Evolutionary conservation across 2,797 vertebrate genomes (phyloP).

Genomic region (Acanthurus leucopareius): DNA sequence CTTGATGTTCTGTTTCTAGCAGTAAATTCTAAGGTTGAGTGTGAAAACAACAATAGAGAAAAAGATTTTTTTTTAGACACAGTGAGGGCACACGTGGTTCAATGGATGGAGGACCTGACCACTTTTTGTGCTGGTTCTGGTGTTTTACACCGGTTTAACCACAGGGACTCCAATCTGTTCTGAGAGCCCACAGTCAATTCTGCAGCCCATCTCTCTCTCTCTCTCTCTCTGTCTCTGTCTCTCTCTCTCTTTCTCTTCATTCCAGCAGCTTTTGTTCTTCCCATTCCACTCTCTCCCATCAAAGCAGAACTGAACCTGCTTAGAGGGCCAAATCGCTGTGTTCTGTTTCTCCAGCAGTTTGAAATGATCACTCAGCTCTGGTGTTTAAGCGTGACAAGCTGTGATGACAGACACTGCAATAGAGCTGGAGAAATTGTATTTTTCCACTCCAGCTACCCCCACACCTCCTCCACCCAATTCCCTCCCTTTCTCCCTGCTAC

Average conservation of each 20-base stretch:
- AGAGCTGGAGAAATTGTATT: slow-evolving; percentile 83
- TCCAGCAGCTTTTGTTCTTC: slow-evolving; percentile 79
- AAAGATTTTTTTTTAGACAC: slow-evolving; percentile 29
- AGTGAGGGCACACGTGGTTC: slow-evolving; percentile 17
- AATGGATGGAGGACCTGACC: slow-evolving; percentile 35
- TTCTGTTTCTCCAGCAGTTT: slow-evolving; percentile 86
- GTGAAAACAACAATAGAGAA: background rate
- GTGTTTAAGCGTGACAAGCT: slow-evolving; percentile 87
- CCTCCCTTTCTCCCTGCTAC: slow-evolving; percentile 56
- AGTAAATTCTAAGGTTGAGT: slow-evolving; percentile 16
- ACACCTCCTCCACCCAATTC: slow-evolving; percentile 62
- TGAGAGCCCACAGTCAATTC: slow-evolving; percentile 60
- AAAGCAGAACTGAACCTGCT: slow-evolving; percentile 84
- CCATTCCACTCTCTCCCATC: slow-evolving; percentile 75
- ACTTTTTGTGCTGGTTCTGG: slow-evolving; percentile 32
- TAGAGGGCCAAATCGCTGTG: slow-evolving; percentile 85
- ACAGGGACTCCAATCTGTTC: slow-evolving; percentile 55
- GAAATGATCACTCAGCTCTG: slow-evolving; percentile 85
- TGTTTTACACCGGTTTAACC: slow-evolving; percentile 69
- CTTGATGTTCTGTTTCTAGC: slow-evolving; percentile 1
- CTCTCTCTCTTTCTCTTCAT: slow-evolving; percentile 53
- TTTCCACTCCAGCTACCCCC: slow-evolving; percentile 72
- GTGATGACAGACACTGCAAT: slow-evolving; percentile 88
- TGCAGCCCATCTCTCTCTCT: slow-evolving; percentile 55
- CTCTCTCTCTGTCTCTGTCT: slow-evolving; percentile 26